A percentile compares a stretch with the other conserved stretches of the same genome.
phyloP scores from a whole-genome alignment of 2,113 vertebrate species.

The rabbit (Oryctolagus cuniculus) region DNA sequence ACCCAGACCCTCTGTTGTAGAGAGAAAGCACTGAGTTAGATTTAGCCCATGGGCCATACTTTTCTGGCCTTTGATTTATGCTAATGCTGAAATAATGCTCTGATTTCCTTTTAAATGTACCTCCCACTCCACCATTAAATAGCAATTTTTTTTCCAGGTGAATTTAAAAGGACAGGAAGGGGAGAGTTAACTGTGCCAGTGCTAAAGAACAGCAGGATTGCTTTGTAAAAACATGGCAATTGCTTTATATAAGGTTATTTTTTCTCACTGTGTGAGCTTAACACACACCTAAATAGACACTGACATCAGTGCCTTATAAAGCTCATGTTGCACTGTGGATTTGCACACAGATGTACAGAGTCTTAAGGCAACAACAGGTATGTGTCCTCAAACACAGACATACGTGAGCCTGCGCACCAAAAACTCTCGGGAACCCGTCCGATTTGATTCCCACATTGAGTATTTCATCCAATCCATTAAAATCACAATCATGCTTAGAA shows the following conservation, averaged over 20 bases:
- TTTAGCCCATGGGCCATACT: no score
- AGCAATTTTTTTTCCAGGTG: not conserved
- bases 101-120: slow-evolving; percentile 7
- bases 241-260: not conserved
- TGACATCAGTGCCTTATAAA: not conserved
- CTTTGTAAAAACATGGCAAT: not conserved
- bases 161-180: not conserved
- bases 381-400: not conserved
- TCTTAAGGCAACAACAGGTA: not conserved
- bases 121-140: rapidly evolving
- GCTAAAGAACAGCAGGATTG: not conserved
- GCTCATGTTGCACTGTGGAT: not conserved
- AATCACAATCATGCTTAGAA: not conserved
- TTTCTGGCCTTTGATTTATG: not conserved
- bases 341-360: not conserved
- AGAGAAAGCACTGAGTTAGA: not conserved
- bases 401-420: not conserved
- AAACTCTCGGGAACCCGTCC: not conserved
- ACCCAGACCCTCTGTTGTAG: not conserved
- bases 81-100: not conserved
- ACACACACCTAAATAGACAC: not conserved
- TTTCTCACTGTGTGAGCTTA: not conserved
- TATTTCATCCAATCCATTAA: slow-evolving; percentile 29
- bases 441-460: not conserved
- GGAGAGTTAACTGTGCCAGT: not conserved